Base-by-base conservation (phyloP, 2,888 invertebrate species). In the Chironomus riparius region DNA sequence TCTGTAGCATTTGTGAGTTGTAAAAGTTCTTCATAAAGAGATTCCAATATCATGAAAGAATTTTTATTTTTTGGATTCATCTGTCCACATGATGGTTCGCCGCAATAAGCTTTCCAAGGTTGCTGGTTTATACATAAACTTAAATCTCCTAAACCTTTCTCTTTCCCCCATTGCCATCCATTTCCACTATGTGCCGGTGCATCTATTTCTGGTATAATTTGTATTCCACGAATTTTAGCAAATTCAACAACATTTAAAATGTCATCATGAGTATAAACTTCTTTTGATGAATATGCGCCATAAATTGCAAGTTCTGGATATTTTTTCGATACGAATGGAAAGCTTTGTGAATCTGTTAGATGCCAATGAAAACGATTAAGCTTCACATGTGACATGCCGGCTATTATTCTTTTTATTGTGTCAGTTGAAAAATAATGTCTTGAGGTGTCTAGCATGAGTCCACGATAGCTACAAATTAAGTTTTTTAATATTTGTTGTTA, bases 301-400 rank as follows among this genome's bases (percentile, higher is more conserved):
- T 91, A 91, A 78, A 89, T 88, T 0, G 93, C 91, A 81, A 95
- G 85, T 81, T 92, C 89, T 0, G 94, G 94, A 75, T 90, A 91
- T 78, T 88, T 87, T 28, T 89, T 88, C 3, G 93, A 88, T 78
- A 91, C 89, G 82, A 94, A 90, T 0, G 97, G 97, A 83, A 97
- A 97, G 78, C 95, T 94, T 82, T 97, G 95, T n/a, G 95, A 94
- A 83, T 97, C 97, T 4, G 91, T 91, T 47, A 93, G 87, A 81
- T 94, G 93, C 97, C 97, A 97, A 81, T 97, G 97, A 81, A 97
- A 92, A 1, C 94, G 93, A 84, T 97, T 97, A 78, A 97, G 83
- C 83, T 97, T 97, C 80, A 90, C 90, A 68, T 93, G 90, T 0
- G 92, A 90, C 97, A 97, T 96, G 3, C 92, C 95, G 77, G 93